phyloP scores from a whole-genome alignment of 2,888 invertebrate species.

The Zygogramma bicolorata region DNA sequence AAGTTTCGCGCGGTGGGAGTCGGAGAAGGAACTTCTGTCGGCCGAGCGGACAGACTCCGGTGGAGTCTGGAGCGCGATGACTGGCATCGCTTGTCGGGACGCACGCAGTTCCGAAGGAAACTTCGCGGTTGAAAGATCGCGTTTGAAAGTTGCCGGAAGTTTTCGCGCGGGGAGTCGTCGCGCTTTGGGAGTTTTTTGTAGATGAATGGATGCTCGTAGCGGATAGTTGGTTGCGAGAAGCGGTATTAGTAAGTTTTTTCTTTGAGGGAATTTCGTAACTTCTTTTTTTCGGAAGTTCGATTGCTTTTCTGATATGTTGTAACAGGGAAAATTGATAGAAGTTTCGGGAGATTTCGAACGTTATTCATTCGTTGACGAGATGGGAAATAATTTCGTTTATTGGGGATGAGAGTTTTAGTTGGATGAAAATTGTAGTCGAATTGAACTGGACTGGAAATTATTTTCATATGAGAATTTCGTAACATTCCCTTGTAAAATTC shows the following conservation, averaged over 20 bases:
- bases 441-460: no score
- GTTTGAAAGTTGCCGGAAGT: conserved; percentile 21
- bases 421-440: no score
- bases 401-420: no score
- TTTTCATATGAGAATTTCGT: no score
- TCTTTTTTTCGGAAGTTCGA: neutral
- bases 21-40: conserved; percentile 29
- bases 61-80: conserved; percentile 45
- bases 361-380: no score
- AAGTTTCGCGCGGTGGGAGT: conserved; percentile 16
- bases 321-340: no score
- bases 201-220: neutral
- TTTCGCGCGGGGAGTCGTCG: neutral
- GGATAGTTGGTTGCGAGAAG: neutral
- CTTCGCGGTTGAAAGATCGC: conserved; percentile 31
- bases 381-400: no score
- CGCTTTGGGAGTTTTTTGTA: neutral
- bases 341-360: no score
- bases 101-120: conserved; percentile 27
- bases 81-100: conserved; percentile 5
- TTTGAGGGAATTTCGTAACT: neutral
- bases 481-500: no score
- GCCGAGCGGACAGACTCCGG: conserved; percentile 48
- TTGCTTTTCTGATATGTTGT: neutral
- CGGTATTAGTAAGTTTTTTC: conserved; percentile 3